phyloP scores from a whole-genome alignment of 1,140 invertebrate genomes.

The Aphis gossypii region DNA sequence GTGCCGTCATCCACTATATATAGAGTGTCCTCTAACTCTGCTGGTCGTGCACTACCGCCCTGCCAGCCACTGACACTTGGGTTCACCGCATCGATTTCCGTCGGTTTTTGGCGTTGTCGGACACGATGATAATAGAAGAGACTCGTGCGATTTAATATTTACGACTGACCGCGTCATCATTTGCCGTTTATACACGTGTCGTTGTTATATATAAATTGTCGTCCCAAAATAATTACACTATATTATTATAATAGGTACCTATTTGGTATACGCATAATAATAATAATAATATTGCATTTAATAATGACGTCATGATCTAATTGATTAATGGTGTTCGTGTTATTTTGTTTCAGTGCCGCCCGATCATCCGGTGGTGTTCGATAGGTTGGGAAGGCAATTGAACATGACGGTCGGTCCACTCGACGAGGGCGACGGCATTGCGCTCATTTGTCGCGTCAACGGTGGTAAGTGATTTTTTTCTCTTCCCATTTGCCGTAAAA shows the following conservation, averaged over 20 bases:
- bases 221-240: not conserved
- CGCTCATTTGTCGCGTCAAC: constrained; percentile 72
- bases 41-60: not conserved
- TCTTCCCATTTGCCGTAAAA: not conserved
- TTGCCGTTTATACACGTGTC: not conserved
- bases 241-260: not conserved
- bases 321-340: constrained; percentile 48
- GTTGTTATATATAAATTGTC: not conserved
- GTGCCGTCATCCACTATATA: not conserved
- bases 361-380: constrained; percentile 82
- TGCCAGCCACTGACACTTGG: not conserved
- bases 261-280: not conserved
- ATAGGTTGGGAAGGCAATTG: constrained; percentile 76
- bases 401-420: constrained; percentile 79
- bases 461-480: constrained; percentile 68
- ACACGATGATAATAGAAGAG: not conserved
- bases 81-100: constrained; percentile 41
- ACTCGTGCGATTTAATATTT: not conserved
- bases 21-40: not conserved
- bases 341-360: constrained; percentile 77
- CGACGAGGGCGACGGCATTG: constrained; percentile 75
- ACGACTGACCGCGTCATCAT: not conserved
- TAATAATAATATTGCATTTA: not conserved
- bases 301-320: not conserved
- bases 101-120: not conserved